Evolutionary conservation across 2,797 vertebrate genomes (phyloP).

Genomic region (Prionace glauca): DNA sequence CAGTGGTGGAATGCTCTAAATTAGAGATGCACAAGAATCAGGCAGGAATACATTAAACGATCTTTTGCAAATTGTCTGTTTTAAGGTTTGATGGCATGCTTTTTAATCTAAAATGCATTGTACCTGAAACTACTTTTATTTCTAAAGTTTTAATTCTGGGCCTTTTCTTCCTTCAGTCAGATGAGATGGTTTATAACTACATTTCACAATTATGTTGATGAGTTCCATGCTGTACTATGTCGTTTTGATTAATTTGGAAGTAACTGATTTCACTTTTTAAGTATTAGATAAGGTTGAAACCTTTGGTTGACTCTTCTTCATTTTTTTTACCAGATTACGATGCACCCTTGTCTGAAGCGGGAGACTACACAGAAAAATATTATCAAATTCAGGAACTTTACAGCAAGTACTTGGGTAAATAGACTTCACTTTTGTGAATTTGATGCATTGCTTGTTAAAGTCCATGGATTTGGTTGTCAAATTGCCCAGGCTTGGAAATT

Average conservation of each 20-base stretch:
- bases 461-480: neutral
- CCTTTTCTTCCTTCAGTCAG: neutral
- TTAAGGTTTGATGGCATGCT: neutral
- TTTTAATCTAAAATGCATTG: neutral
- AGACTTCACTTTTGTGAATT: neutral
- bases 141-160: neutral
- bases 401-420: constrained; percentile 65
- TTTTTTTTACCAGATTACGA: constrained; percentile 74
- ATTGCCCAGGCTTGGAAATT: neutral
- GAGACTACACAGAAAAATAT: constrained; percentile 89
- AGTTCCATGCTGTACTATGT: neutral
- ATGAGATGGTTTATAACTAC: neutral
- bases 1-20: neutral
- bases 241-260: neutral
- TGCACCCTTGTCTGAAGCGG: constrained; percentile 81
- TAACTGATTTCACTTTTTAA: neutral
- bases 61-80: neutral
- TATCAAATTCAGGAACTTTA: constrained; percentile 75
- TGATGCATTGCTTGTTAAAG: neutral
- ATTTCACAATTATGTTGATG: neutral
- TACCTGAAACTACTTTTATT: neutral
- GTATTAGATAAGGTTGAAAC: neutral
- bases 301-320: neutral
- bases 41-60: neutral
- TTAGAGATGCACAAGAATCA: neutral